A percentile compares a stretch with the other conserved stretches of the same genome.
Evolutionary conservation across 2,113 vertebrate species (phyloP).

Genomic region (Tachysurus vachellii): DNA sequence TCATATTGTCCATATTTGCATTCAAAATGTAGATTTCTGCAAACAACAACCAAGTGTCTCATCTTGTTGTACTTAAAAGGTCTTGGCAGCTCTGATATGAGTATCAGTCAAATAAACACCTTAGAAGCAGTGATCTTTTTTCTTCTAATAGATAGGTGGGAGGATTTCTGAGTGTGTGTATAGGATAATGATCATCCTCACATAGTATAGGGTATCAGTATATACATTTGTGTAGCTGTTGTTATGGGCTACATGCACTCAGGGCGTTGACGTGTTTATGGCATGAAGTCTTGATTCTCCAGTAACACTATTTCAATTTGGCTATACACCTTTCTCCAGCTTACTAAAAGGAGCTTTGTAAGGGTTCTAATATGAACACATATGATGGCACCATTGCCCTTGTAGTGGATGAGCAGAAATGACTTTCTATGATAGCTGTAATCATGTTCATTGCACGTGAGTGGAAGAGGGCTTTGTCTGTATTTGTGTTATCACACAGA

Average conservation of each 20-base stretch:
- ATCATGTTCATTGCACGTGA: no score
- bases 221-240: neutral
- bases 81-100: neutral
- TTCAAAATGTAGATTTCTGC: no score
- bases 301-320: neutral
- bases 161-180: neutral
- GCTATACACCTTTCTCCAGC: neutral
- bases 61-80: neutral
- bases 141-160: neutral
- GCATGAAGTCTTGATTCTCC: neutral
- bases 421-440: no score
- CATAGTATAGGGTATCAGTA: neutral
- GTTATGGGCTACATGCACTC: neutral
- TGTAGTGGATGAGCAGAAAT: neutral
- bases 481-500: no score
- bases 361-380: neutral
- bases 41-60: neutral
- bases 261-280: neutral
- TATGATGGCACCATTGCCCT: neutral
- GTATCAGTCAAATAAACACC: neutral
- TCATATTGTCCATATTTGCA: neutral
- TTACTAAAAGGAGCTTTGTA: neutral
- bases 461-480: no score
- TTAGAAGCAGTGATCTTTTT: neutral
- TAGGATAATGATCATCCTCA: neutral